phyloP scores from a whole-genome alignment of 2,113 vertebrate genomes.

The Thunnus thynnus region DNA sequence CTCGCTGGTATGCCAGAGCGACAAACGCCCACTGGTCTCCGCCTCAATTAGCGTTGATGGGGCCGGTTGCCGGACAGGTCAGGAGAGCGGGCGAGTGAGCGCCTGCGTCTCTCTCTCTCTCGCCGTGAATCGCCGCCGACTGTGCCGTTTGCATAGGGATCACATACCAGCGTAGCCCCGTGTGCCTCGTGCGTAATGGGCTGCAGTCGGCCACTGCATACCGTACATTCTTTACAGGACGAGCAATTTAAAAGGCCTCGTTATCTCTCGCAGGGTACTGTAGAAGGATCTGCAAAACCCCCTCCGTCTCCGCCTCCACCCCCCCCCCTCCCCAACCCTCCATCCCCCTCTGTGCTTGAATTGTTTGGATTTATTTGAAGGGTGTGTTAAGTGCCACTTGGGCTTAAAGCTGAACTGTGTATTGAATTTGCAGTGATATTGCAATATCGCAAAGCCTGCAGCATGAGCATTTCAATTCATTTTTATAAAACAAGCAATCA shows the following conservation, averaged over 20 bases:
- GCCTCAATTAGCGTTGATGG: slow-evolving; percentile 72
- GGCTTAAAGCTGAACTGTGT: slow-evolving; percentile 54
- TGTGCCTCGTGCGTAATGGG: slow-evolving; percentile 27
- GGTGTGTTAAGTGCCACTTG: slow-evolving; percentile 70
- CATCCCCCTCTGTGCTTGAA: slow-evolving; percentile 19
- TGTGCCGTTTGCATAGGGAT: slow-evolving; percentile 22
- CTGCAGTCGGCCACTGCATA: slow-evolving; percentile 48
- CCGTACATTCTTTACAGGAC: slow-evolving; percentile 65
- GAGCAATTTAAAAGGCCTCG: slow-evolving; percentile 61
- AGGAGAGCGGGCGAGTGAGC: slow-evolving; percentile 21
- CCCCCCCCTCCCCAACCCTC: too few relatives aligned
- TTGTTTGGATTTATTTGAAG: slow-evolving; percentile 73
- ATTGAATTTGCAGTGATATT: slow-evolving; percentile 60
- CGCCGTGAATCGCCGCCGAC: neutral
- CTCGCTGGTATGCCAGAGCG: slow-evolving; percentile 76
- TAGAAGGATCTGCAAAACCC: slow-evolving; percentile 38
- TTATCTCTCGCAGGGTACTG: slow-evolving; percentile 53
- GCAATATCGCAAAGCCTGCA: slow-evolving; percentile 58
- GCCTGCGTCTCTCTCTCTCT: slow-evolving; percentile 7
- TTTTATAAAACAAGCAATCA: slow-evolving; percentile 67
- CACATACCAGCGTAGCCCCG: slow-evolving; percentile 13
- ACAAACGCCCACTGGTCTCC: slow-evolving; percentile 67
- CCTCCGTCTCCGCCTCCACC: neutral
- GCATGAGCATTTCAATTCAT: slow-evolving; percentile 55
- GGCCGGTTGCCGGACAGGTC: slow-evolving; percentile 59